A percentile compares a stretch with the other conserved stretches of the same genome.
phyloP scores from a whole-genome alignment of 1,140 invertebrate species.

The Pararge aegeria region DNA sequence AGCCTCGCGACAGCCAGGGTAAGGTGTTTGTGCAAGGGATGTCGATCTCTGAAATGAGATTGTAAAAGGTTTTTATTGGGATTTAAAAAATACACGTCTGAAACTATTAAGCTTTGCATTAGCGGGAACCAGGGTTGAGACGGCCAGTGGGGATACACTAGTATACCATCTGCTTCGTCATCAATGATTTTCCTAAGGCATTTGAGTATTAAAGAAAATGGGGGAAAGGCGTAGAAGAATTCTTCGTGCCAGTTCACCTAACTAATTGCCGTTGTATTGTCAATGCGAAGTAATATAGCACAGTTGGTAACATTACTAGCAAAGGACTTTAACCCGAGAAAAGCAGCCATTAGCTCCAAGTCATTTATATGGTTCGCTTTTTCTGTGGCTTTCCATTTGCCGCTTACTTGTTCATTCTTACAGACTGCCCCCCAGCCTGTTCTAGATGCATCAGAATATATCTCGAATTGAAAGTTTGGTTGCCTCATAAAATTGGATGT shows the following conservation, averaged over 20 bases:
- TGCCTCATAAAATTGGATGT: conserved; percentile 14
- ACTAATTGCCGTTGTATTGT: conserved; percentile 61
- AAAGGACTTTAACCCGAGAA: conserved; percentile 52
- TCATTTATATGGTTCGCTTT: conserved; percentile 48
- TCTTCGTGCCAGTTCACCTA: conserved; percentile 47
- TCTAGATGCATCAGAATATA: conserved; percentile 53
- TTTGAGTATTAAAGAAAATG: conserved; percentile 28
- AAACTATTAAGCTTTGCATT: conserved; percentile 9
- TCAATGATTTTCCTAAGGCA: conserved; percentile 16
- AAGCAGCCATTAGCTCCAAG: conserved; percentile 51
- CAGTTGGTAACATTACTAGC: conserved; percentile 36
- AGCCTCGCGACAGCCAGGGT: conserved; percentile 30
- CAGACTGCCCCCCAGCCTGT: conserved; percentile 53
- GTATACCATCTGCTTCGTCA: conserved; percentile 17
- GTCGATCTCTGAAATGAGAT: conserved; percentile 14
- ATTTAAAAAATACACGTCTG: conserved; percentile 13
- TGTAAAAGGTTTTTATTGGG: conserved; percentile 12
- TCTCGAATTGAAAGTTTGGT: conserved; percentile 40
- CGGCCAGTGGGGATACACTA: too few relatives aligned
- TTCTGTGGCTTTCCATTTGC: conserved; percentile 40
- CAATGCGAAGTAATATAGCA: conserved; percentile 45
- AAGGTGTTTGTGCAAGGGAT: background rate
- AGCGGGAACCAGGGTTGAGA: conserved; percentile 28
- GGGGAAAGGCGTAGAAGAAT: conserved; percentile 36
- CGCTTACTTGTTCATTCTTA: conserved; percentile 30